Conservation (phyloP, 2,797 vertebrate species). For the Dipus sagitta region DNA sequence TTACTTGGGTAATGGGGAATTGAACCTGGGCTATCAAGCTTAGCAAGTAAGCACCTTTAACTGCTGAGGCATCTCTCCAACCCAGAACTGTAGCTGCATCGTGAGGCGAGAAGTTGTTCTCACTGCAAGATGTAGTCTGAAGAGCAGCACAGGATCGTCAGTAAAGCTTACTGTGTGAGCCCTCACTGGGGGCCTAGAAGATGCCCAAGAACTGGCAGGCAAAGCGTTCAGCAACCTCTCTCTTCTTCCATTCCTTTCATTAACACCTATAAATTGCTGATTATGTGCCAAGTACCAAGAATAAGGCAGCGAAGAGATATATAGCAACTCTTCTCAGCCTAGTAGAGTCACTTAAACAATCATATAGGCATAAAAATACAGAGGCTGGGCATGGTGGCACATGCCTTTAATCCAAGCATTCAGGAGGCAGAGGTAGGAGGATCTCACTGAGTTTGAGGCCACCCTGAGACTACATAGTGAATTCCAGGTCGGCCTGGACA, state of each 20-base stretch:
- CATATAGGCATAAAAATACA: not conserved
- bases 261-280: not conserved
- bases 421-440: too few relatives aligned
- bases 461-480: too few relatives aligned
- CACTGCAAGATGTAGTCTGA: not conserved
- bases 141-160: not conserved
- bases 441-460: too few relatives aligned
- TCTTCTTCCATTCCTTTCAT: not conserved
- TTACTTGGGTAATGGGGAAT: too few relatives aligned
- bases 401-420: too few relatives aligned
- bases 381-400: too few relatives aligned
- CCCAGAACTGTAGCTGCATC: not conserved
- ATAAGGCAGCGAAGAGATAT: constrained; percentile 25
- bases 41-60: too few relatives aligned
- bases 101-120: not conserved
- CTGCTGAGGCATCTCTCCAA: too few relatives aligned
- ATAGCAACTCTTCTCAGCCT: not conserved
- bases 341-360: not conserved
- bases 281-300: not conserved
- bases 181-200: not conserved
- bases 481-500: too few relatives aligned
- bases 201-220: not conserved
- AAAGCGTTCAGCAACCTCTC: not conserved
- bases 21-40: too few relatives aligned
- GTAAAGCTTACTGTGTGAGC: not conserved